These are phyloP conservation scores for Hypocryptadius cinnamomeus DNA, from an alignment of 2,113 vertebrate genomes.

Conservation along the genomic window DNA sequence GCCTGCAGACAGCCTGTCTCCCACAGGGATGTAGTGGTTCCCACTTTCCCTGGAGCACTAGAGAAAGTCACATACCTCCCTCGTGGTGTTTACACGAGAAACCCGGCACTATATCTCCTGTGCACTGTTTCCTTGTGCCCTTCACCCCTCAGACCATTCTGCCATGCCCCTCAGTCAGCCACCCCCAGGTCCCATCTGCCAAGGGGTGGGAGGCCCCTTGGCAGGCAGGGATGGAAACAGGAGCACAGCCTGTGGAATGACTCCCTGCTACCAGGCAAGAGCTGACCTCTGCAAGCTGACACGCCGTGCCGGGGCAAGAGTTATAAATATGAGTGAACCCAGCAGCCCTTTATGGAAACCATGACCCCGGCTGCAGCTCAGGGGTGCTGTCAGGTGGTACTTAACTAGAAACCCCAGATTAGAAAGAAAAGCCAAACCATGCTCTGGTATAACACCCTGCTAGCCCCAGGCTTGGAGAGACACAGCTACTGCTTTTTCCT, in stretches of 20 bases:
- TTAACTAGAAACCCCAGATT: background rate
- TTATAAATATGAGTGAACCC: background rate
- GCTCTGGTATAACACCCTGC: background rate
- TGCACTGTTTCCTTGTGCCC: accelerated
- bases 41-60: background rate
- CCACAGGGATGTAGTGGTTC: too few species aligned
- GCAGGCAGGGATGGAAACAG: background rate
- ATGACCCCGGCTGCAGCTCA: background rate
- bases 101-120: accelerated
- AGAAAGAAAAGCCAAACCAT: background rate
- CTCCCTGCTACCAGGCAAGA: accelerated
- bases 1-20: background rate
- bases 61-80: background rate
- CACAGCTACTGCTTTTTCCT: background rate
- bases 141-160: accelerated
- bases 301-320: accelerated
- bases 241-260: background rate
- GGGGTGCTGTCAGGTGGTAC: background rate
- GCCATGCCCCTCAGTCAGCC: background rate
- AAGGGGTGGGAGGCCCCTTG: background rate
- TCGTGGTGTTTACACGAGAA: background rate
- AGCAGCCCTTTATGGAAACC: background rate
- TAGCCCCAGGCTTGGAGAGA: background rate
- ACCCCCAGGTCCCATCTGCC: background rate
- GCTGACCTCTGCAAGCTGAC: constrained; percentile 10